Evolutionary conservation across 1,140 invertebrate genomes (phyloP).

Genomic region (Zaprionus africanus): DNA sequence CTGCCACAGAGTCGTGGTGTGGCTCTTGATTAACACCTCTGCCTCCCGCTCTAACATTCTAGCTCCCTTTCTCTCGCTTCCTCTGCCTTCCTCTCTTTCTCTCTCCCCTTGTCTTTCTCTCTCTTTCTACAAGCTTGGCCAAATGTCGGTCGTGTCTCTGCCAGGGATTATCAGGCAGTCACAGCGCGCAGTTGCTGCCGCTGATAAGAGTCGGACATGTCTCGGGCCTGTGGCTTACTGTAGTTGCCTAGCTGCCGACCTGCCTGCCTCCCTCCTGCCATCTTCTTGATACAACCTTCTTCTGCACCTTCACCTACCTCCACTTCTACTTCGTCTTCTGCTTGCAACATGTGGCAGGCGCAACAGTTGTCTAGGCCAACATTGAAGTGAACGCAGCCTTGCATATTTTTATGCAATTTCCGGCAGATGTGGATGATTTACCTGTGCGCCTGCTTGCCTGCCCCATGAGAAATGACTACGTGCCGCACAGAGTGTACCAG

Average conservation of each 20-base stretch:
- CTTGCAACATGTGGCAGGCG: conserved; percentile 55
- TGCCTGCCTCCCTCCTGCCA: not conserved
- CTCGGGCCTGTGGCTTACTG: conserved; percentile 50
- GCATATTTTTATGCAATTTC: conserved; percentile 82
- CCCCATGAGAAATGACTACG: conserved; percentile 67
- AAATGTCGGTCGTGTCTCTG: conserved; percentile 76
- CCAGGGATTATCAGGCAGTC: conserved; percentile 64
- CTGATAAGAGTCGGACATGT: conserved; percentile 53
- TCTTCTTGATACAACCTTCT: too few relatives aligned
- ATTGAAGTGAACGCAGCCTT: conserved; percentile 47
- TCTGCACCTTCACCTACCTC: not conserved
- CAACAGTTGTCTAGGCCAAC: conserved; percentile 26
- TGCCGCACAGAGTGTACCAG: conserved; percentile 42
- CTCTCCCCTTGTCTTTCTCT: not conserved
- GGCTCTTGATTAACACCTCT: conserved; percentile 33
- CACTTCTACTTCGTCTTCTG: not conserved
- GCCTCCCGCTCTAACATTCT: not conserved
- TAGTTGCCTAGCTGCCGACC: conserved; percentile 17
- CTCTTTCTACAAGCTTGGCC: conserved; percentile 42
- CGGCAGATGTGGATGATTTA: conserved; percentile 82
- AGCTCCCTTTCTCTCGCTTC: not conserved
- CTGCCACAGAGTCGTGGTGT: conserved; percentile 11
- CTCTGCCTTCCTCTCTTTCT: not conserved
- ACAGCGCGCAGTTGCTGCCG: conserved; percentile 39
- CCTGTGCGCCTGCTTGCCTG: conserved; percentile 34